Conservation (phyloP, 2,113 vertebrate genomes). For the Malurus alboscapulatus region DNA sequence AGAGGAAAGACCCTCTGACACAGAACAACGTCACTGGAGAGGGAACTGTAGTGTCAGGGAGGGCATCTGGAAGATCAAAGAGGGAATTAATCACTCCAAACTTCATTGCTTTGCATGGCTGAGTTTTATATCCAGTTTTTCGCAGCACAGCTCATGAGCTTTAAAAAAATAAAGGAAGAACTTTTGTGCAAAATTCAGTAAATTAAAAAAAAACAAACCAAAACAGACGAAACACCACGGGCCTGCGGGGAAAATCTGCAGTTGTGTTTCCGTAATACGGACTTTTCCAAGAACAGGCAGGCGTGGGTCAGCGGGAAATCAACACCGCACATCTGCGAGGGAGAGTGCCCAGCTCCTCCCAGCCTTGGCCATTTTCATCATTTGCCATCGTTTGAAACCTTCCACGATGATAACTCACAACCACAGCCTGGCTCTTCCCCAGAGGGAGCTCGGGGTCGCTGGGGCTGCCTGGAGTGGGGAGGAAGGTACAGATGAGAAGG, state of each 20-base stretch:
- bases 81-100: neutral
- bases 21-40: neutral
- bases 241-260: neutral
- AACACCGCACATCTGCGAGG: neutral
- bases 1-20: slow-evolving; percentile 32
- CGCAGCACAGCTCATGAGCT: neutral
- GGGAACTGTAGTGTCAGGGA: neutral
- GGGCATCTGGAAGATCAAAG: neutral
- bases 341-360: neutral
- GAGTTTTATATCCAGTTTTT: neutral
- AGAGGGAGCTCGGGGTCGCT: neutral
- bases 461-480: neutral
- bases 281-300: slow-evolving; percentile 29
- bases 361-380: neutral
- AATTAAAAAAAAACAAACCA: neutral
- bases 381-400: neutral
- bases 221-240: neutral
- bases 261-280: fast-evolving
- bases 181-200: neutral
- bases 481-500: neutral
- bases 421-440: neutral
- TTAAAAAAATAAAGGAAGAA: neutral
- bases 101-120: neutral
- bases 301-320: neutral
- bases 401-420: neutral